Evolutionary conservation across 2,888 invertebrate species (phyloP), one percentile per base, ranked within the genome.

Genomic region (Spodoptera picta): DNA sequence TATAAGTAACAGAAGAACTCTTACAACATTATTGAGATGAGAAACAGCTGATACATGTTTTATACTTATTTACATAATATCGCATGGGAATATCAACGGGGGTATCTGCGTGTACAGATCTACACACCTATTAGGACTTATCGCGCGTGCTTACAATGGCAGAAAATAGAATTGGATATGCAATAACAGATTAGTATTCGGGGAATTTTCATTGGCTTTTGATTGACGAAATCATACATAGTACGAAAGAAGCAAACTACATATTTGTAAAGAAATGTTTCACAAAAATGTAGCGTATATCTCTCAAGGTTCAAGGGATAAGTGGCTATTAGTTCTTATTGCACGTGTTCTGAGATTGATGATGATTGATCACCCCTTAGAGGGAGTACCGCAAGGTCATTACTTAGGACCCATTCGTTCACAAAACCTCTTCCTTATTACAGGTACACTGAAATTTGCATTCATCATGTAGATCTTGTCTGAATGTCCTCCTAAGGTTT

Each of bases 21-120:
- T 72, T 72, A 60, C 71, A 63, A 68, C 59, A 72, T 62, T 31
- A 67, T 44, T 19, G 47, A 46, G 68, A 73, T 73, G 57, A 51
- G 60, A 68, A 68, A 67, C 59, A 72, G 50, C 48, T 51, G 60
- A 63, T 73, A 68, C 46, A 10, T 70, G 56, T 71, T 60, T 65
- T 65, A 50, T 70, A 55, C 61, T 47, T 55, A 73, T 72, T 68
- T 68, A 50, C 73, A 72, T 73, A 57, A 50, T 53, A 72, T 72
- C 73, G 66, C 36, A 68, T 72, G 71, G 50, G 71, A 72, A 72
- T 27, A 73, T 72, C 71, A 52, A 64, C 51, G n/a, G 47, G 47
- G 11, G 62, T 72, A 72, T 72, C 73, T 63, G 7, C 45, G 47
- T 68, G 63, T 60, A 63, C 48, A 63, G 45, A 72, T 72, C 71